Evolutionary conservation across 2,113 vertebrate genomes (phyloP), one percentile per base, ranked within the genome.

Genomic region (Colistium nudipinnis): DNA sequence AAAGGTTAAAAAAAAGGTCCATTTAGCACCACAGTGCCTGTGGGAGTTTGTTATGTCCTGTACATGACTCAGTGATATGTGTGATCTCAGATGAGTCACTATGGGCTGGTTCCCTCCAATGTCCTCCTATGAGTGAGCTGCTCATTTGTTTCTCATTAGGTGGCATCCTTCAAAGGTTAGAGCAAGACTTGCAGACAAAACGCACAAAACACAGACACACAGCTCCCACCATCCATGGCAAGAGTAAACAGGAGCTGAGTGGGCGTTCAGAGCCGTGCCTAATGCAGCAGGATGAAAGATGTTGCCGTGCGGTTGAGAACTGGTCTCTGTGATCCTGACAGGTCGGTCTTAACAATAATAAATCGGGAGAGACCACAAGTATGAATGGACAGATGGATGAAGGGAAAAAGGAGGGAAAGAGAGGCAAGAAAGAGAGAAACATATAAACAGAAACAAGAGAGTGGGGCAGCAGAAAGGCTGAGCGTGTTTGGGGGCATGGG

Each of bases 171-270:
- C 64, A 76, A 60, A 78, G 49, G 47, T 67, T 41, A 33, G 19
- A 78, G 60, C 27, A 71, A 62, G 53, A 41, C 24, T 44, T 44
- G 51, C 66, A n/a, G 44, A 60, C 63, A 59, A 20, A 55, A 39
- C 41, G 28, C 19, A 22, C 57, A 33, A 33, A 44, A 28, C 33
- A 17, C 28, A 44, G 20, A 36, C 41, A 74, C 45, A 41, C 0
- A 24, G 30, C 62, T 62, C 75, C 76, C 71, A 62, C 75, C 70
- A 45, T 62, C 49, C 33, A 73, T 8, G 27, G 57, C 39, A 66
- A 88, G 83, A 71, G 78, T 88, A 90, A 90, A 88, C 84, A 88
- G 82, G 84, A 86, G 87, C 83, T 67, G 78, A 85, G 88, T 84
- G 87, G 85, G 79, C 52, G 81, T 81, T 86, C 76, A 74, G 86